Percentiles rank a stretch among this genome's conserved stretches.
Conservation (phyloP, 2,888 invertebrate species). For the Eupithecia tripunctaria region DNA sequence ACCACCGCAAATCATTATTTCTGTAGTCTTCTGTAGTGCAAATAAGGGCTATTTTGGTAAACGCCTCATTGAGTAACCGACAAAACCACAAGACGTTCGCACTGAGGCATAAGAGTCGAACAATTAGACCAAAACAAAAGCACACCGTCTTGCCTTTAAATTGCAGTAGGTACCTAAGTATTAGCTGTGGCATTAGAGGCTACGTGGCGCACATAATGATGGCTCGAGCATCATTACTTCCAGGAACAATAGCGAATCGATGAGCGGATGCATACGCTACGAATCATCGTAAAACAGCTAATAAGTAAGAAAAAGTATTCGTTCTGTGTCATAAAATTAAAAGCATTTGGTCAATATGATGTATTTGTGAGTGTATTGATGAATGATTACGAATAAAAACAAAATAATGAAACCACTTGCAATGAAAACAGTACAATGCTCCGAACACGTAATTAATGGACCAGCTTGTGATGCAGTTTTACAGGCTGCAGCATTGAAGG, state of each 20-base stretch:
- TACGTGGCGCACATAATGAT: conserved; percentile 1
- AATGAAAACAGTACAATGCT: no score
- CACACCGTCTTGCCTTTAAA: conserved; percentile 2
- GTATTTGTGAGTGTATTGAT: no score
- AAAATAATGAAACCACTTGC: no score
- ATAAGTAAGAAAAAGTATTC: no score
- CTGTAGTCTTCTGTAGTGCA: no score
- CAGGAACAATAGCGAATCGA: conserved; percentile 56
- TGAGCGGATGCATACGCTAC: conserved; percentile 16
- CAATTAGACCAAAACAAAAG: conserved; percentile 3
- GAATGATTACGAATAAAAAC: no score
- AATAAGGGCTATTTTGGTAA: no score
- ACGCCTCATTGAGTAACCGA: background rate
- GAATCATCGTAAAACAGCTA: background rate
- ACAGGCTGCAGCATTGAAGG: no score
- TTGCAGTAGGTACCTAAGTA: conserved; percentile 13
- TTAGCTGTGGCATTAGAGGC: conserved; percentile 6
- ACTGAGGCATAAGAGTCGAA: background rate
- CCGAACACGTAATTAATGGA: no score
- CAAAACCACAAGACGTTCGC: background rate
- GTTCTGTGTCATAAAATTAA: no score
- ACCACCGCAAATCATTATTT: no score
- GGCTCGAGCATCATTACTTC: conserved; percentile 33
- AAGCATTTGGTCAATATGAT: no score
- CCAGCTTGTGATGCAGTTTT: background rate